Conservation (phyloP, 2,797 vertebrate species). For the Mionectes olivaceus region DNA sequence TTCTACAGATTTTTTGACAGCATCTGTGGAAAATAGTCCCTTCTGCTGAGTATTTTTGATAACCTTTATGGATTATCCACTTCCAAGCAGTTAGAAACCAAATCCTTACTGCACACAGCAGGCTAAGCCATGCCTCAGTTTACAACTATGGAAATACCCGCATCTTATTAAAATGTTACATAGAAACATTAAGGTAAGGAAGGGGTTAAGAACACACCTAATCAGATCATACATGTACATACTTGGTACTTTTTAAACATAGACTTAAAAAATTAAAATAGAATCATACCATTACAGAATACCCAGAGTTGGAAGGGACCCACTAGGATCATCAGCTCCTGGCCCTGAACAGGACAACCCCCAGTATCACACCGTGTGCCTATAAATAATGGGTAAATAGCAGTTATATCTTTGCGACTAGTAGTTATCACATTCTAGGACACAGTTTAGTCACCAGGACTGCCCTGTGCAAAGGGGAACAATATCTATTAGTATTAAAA, state of each 20-base stretch:
- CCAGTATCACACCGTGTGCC: not conserved
- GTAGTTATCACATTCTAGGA: not conserved
- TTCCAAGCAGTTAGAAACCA: not conserved
- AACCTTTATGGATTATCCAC: not conserved
- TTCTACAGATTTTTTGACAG: not conserved
- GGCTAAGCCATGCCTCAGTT: fast-evolving
- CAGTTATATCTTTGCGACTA: not conserved
- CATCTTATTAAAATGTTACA: not conserved
- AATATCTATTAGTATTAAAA: not conserved
- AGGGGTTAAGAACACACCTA: not conserved
- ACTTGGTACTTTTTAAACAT: not conserved
- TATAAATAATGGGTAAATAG: not conserved
- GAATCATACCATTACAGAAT: not conserved
- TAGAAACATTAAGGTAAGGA: not conserved
- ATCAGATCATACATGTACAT: too few species aligned
- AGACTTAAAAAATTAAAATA: not conserved
- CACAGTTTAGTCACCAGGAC: not conserved
- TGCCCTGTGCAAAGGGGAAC: not conserved
- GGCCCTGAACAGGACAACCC: not conserved
- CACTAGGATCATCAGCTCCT: not conserved
- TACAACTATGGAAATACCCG: not conserved
- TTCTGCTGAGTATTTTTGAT: not conserved
- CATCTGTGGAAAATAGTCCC: not conserved
- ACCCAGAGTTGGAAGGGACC: not conserved
- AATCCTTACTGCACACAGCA: not conserved